Percentiles rank a stretch among this genome's conserved stretches.
Evolutionary conservation across 1,140 invertebrate genomes (phyloP).

Genomic region (Trichoplusia ni): DNA sequence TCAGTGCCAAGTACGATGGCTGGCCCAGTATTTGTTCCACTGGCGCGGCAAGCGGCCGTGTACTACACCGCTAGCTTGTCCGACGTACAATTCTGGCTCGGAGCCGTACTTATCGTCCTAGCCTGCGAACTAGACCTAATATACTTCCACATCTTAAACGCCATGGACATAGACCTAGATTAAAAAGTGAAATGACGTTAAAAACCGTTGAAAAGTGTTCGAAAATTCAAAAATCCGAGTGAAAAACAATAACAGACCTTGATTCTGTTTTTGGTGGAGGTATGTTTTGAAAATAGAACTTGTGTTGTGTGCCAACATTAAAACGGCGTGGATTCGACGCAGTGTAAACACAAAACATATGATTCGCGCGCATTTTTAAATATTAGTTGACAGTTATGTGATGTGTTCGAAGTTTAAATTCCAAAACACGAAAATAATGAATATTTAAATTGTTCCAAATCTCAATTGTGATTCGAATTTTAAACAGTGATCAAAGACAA

Average conservation of each 20-base stretch:
- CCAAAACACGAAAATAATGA: not conserved
- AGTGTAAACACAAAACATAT: slow-evolving; percentile 57
- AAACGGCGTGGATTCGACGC: not conserved
- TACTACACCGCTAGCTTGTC: slow-evolving; percentile 56
- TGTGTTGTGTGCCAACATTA: slow-evolving; percentile 29
- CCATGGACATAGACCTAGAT: slow-evolving; percentile 34
- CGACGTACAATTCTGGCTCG: slow-evolving; percentile 78
- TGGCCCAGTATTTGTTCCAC: slow-evolving; percentile 60
- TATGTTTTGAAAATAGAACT: slow-evolving; percentile 50
- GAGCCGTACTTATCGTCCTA: slow-evolving; percentile 68
- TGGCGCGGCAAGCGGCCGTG: slow-evolving; percentile 46
- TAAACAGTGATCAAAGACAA: not conserved
- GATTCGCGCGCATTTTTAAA: slow-evolving; percentile 31
- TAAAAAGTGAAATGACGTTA: not conserved
- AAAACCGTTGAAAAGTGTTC: not conserved
- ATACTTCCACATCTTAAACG: slow-evolving; percentile 70
- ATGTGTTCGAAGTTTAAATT: not conserved
- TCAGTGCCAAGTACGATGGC: slow-evolving; percentile 45
- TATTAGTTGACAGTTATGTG: not conserved
- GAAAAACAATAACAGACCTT: not conserved
- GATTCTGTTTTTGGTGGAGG: slow-evolving; percentile 10
- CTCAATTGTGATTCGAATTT: not conserved
- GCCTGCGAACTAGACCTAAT: slow-evolving; percentile 79
- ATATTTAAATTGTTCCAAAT: not conserved
- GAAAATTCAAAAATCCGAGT: not conserved